Evolutionary conservation across 2,113 vertebrate genomes (phyloP).

Genomic region (Canis aureus): DNA sequence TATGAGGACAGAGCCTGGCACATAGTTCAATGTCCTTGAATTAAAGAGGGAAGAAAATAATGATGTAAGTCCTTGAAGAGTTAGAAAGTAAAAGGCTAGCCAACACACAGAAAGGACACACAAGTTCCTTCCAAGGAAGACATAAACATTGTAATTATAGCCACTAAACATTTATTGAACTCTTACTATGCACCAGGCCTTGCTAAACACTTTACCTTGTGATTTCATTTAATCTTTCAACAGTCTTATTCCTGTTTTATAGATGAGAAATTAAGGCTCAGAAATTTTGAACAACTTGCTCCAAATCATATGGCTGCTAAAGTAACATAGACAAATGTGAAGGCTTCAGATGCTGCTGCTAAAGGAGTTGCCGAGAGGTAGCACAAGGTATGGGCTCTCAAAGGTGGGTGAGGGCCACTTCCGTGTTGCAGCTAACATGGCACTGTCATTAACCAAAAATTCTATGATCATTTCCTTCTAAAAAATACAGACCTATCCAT

Average conservation of each 20-base stretch:
- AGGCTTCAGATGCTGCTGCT: not conserved
- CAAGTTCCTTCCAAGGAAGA: not conserved
- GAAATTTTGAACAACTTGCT: not conserved
- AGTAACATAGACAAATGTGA: not conserved
- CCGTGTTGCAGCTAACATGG: not conserved
- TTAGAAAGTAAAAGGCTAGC: not conserved
- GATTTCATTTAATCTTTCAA: not conserved
- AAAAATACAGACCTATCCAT: not conserved
- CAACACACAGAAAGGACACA: not conserved
- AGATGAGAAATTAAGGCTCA: not conserved
- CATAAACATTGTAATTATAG: not conserved
- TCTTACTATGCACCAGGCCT: not conserved
- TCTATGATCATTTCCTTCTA: not conserved
- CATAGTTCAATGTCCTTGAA: conserved; percentile 41
- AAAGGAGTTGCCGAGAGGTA: not conserved
- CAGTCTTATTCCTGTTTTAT: not conserved
- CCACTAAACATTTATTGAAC: not conserved
- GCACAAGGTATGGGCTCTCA: no score
- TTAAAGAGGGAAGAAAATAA: conserved; percentile 58
- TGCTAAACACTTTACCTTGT: conserved; percentile 4
- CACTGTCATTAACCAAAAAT: not conserved
- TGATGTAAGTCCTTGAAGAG: not conserved
- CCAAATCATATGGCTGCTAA: not conserved
- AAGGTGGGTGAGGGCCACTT: not conserved
- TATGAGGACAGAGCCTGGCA: conserved; percentile 5